These are phyloP conservation scores for Melanitta fusca DNA, from an alignment of 2,797 vertebrate species.

Conservation along the genomic window DNA sequence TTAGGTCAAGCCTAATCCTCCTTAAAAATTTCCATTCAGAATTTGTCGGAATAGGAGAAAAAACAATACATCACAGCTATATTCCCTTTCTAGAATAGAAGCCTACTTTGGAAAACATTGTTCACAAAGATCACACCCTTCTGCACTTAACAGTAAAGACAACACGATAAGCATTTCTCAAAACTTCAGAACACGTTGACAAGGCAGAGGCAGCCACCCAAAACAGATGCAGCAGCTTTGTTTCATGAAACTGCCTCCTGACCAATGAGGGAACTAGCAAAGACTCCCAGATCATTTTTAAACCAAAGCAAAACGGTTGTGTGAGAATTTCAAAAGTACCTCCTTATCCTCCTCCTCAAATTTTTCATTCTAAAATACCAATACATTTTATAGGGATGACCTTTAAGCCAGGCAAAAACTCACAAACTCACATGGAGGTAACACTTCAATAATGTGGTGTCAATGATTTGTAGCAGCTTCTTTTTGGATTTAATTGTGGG, in stretches of 20 bases:
- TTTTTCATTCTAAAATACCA: background rate
- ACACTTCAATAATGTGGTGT: slow-evolving; percentile 96
- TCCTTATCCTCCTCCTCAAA: background rate
- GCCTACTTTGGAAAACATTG: background rate
- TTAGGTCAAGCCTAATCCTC: background rate
- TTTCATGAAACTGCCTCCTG: background rate
- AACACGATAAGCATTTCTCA: background rate
- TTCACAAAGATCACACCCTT: background rate
- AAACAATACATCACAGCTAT: background rate
- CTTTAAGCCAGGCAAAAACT: slow-evolving; percentile 57
- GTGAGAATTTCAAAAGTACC: background rate
- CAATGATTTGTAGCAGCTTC: slow-evolving; percentile 97
- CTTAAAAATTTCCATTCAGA: background rate
- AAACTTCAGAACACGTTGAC: background rate
- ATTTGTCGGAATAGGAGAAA: background rate
- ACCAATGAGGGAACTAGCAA: background rate
- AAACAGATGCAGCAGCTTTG: background rate
- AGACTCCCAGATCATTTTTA: background rate
- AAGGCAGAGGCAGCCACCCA: background rate
- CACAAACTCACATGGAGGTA: slow-evolving; percentile 95
- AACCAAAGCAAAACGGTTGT: background rate
- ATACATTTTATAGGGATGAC: background rate
- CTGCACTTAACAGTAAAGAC: background rate
- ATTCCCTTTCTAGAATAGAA: background rate
- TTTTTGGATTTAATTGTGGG: slow-evolving; percentile 98